Evolutionary conservation across 2,113 vertebrate genomes (phyloP), one percentile per base, ranked within the genome.

Genomic region (Capreolus pygargus): DNA sequence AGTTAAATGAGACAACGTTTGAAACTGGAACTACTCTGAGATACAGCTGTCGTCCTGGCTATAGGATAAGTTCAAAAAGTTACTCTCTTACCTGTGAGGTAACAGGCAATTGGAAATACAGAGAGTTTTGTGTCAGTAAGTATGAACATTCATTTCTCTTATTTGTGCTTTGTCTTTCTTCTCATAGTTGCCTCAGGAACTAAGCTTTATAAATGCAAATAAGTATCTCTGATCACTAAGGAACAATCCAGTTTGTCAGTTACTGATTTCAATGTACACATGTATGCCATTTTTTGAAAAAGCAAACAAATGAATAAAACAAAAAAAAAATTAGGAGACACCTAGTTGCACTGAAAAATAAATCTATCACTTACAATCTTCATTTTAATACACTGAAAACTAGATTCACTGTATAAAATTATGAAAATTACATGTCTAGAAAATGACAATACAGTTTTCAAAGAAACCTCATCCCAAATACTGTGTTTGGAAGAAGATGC

Each of bases 1-100:
- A 9, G 23, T 1, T 19, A 19, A 83, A 87, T 15, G 12, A 93
- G 64, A 97, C 94, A 83, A 5, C 7, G 0, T 98, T 93, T 4
- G 0, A 5, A 55, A 50, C 47, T 0, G 90, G 91, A 10, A 47
- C 9, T 83, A 15, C 0, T 0, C 79, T 99, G 95, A 97, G 21
- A 81, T 99, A 99, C 3, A 0, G 0, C 6, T 99, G 99, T 78
- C 98, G 96, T 3, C 98, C 86, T 0, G 98, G 99, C 70, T 98
- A 98, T 0, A 6, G 1, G 43, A 14, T 0, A 1, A 3, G 0
- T 47, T 82, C 61, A 7, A 23, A 0, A 11, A 5, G 0, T 33
- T 1, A 0, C 3, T 0, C 0, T 7, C 0, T 97, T 27, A 36
- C 0, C 30, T 98, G 98, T 28, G 1, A 0, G 0, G 0, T 0